These are phyloP conservation scores for Tragelaphus strepsiceros DNA, from an alignment of 2,113 vertebrate genomes.

Conservation along the genomic window DNA sequence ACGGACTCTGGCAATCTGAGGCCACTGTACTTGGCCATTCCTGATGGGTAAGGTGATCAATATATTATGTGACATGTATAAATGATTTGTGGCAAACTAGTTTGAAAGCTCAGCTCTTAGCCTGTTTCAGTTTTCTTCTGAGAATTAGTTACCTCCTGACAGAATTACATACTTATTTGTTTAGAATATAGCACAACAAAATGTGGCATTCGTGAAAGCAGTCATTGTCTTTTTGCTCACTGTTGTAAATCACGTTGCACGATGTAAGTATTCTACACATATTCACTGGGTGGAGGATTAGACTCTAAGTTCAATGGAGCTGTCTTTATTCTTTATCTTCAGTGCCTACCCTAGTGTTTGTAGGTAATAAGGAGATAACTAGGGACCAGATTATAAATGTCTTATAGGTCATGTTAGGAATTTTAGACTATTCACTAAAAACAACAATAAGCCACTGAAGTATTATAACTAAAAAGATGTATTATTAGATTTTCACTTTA, in stretches of 20 bases:
- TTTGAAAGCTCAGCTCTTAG: not conserved
- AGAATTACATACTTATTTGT: not conserved
- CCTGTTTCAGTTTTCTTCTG: not conserved
- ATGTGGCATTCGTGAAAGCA: not conserved
- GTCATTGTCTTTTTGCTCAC: not conserved
- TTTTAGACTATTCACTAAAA: slow-evolving; percentile 12
- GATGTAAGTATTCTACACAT: not conserved
- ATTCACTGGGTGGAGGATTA: not conserved
- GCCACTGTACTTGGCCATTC: not conserved
- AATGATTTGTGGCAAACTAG: not conserved
- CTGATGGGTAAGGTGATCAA: not conserved
- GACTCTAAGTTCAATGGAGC: not conserved
- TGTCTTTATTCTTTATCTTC: not conserved
- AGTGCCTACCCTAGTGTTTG: not conserved
- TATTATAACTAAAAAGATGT: not conserved
- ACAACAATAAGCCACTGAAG: not conserved
- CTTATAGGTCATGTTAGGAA: not conserved
- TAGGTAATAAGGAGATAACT: not conserved
- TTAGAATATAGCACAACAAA: not conserved
- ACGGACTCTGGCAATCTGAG: not conserved
- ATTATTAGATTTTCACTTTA: not conserved
- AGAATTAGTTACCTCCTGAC: not conserved
- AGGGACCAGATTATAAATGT: not conserved
- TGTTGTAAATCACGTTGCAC: not conserved
- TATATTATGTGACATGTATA: not conserved